phyloP scores from a whole-genome alignment of 2,797 vertebrate species.

The Falco peregrinus region DNA sequence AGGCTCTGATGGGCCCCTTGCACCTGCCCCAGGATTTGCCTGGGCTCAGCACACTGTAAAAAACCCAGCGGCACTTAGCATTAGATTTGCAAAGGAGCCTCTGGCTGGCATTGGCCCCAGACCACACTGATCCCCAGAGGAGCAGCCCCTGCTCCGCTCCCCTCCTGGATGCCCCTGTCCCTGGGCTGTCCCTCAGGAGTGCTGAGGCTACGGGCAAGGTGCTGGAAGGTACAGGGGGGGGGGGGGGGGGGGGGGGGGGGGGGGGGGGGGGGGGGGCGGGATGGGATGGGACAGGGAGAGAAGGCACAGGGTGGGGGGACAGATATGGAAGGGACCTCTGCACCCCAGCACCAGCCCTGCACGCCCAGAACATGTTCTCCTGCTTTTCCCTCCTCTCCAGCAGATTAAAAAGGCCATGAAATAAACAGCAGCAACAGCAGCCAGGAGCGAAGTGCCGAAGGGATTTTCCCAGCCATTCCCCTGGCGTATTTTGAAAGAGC shows the following conservation, averaged over 20 bases:
- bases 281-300: no score
- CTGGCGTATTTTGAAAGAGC: not conserved
- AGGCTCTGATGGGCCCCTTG: not conserved
- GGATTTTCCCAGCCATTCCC: not conserved
- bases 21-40: not conserved
- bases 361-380: not conserved
- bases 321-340: no score
- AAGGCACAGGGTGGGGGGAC: no score
- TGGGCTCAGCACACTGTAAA: not conserved
- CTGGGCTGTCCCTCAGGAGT: not conserved
- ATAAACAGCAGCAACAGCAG: rapidly evolving
- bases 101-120: not conserved
- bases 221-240: not conserved
- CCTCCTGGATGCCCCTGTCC: not conserved
- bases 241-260: no score
- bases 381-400: not conserved
- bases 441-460: not conserved
- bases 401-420: not conserved
- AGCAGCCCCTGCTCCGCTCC: not conserved
- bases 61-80: not conserved
- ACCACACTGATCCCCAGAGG: not conserved
- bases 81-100: not conserved
- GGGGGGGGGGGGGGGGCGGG: no score
- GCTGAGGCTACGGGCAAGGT: not conserved
- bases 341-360: not conserved